Evolutionary conservation across 2,797 vertebrate species (phyloP).

Genomic region (Ambastaia sidthimunki): DNA sequence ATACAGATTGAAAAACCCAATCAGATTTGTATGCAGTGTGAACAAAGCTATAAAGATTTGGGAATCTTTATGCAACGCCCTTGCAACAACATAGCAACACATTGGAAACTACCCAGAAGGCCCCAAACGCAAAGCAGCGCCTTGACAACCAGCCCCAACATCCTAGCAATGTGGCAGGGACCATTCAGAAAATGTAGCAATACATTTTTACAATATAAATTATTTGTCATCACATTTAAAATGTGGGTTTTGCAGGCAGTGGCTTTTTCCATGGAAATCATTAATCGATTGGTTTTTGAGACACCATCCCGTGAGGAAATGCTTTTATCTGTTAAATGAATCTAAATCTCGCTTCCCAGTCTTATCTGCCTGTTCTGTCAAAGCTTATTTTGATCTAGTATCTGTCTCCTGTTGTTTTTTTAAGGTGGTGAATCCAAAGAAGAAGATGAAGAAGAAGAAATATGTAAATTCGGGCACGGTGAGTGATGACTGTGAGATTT

Average conservation of each 20-base stretch:
- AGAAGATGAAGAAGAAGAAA: constrained; percentile 99
- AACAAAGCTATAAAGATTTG: neutral
- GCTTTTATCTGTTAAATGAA: constrained; percentile 19
- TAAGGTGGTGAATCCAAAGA: constrained; percentile 93
- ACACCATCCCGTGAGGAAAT: constrained; percentile 5
- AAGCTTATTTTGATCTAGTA: constrained; percentile 11
- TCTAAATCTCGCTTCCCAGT: constrained; percentile 3
- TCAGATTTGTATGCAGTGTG: neutral
- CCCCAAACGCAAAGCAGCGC: too few species aligned
- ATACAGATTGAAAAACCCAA: neutral
- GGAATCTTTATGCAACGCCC: neutral
- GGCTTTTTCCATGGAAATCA: neutral
- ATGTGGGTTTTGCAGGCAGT: neutral
- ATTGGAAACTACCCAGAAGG: too few species aligned
- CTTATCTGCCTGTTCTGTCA: constrained; percentile 5
- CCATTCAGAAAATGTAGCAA: too few species aligned
- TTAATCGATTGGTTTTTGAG: constrained; percentile 20
- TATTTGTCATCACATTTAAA: constrained; percentile 32
- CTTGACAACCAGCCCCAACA: too few species aligned
- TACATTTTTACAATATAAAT: too few species aligned
- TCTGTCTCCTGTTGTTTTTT: constrained; percentile 53
- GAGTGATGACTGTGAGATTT: constrained; percentile 67
- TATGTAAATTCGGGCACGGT: constrained; percentile 95
- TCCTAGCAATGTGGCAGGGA: too few species aligned
- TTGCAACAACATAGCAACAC: neutral